These are phyloP conservation scores for Pectinophora gossypiella DNA, from an alignment of 1,140 invertebrate species.

Conservation along the genomic window DNA sequence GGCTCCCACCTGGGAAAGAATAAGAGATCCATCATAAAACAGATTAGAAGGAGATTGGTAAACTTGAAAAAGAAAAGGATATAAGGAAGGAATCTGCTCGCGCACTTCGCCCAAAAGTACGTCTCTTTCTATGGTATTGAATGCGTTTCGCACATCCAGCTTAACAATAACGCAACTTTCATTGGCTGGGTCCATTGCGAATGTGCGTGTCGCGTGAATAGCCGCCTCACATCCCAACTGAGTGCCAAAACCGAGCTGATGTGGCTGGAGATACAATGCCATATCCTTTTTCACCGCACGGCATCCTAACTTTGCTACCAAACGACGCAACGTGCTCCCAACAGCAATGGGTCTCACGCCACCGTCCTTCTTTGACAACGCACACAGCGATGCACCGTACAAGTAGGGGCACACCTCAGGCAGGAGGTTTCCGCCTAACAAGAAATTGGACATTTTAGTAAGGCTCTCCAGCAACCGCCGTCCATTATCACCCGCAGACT, in stretches of 20 bases:
- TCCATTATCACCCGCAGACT: constrained; percentile 11
- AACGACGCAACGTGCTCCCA: constrained; percentile 3
- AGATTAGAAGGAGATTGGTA: constrained; percentile 3
- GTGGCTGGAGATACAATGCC: not conserved
- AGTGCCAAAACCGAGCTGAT: constrained; percentile 6
- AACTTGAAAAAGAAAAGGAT: constrained; percentile 8
- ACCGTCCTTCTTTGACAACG: constrained; percentile 8
- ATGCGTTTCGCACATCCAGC: constrained; percentile 3
- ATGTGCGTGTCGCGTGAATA: not conserved
- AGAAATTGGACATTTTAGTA: constrained; percentile 9
- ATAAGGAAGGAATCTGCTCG: not conserved
- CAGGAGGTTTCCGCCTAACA: constrained; percentile 2
- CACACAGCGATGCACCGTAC: constrained; percentile 12
- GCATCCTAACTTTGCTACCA: constrained; percentile 5
- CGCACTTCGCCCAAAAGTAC: not conserved
- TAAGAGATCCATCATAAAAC: not conserved
- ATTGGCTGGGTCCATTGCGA: not conserved
- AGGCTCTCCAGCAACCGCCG: not conserved
- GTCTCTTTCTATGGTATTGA: constrained; percentile 6
- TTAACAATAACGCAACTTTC: not conserved
- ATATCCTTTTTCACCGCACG: not conserved
- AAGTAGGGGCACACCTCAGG: constrained; percentile 4
- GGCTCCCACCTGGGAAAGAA: constrained; percentile 8
- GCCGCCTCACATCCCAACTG: constrained; percentile 6
- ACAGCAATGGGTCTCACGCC: constrained; percentile 9